Evolutionary conservation across 2,888 invertebrate genomes (phyloP).

Genomic region (Ischnura elegans): DNA sequence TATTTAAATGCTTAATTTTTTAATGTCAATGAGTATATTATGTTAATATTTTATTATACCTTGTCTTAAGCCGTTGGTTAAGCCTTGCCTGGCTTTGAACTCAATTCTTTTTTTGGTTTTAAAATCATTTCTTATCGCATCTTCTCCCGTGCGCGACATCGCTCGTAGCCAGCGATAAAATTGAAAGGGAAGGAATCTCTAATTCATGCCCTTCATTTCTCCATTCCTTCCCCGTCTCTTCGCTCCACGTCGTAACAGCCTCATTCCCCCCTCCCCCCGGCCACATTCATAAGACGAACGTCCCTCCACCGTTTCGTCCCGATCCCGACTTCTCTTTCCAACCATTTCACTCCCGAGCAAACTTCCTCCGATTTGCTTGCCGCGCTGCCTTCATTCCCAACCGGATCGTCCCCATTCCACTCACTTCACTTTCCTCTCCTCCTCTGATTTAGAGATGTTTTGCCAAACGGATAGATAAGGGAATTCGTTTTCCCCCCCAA

Average conservation of each 20-base stretch:
- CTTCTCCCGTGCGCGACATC: slow-evolving; percentile 31
- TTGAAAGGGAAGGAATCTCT: neutral
- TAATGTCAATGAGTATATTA: too few species aligned
- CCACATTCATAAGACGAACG: too few species aligned
- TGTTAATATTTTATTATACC: too few species aligned
- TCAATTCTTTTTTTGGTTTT: too few species aligned
- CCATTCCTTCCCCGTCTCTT: neutral
- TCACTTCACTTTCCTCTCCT: neutral
- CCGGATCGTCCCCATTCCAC: neutral
- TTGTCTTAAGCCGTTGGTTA: too few species aligned
- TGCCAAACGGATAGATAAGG: too few species aligned
- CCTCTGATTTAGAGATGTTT: too few species aligned
- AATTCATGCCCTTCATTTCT: neutral
- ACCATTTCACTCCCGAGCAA: neutral
- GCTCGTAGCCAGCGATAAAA: too few species aligned
- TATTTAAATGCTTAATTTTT: too few species aligned
- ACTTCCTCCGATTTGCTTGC: neutral
- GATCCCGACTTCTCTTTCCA: neutral
- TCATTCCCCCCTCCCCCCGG: neutral
- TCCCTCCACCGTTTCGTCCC: neutral
- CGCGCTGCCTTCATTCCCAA: neutral
- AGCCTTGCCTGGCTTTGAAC: too few species aligned
- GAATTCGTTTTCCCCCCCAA: too few species aligned
- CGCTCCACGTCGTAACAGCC: neutral
- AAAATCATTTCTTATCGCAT: too few species aligned